Base-by-base conservation (phyloP, 2,797 vertebrate genomes). In the Malurus splendens region DNA sequence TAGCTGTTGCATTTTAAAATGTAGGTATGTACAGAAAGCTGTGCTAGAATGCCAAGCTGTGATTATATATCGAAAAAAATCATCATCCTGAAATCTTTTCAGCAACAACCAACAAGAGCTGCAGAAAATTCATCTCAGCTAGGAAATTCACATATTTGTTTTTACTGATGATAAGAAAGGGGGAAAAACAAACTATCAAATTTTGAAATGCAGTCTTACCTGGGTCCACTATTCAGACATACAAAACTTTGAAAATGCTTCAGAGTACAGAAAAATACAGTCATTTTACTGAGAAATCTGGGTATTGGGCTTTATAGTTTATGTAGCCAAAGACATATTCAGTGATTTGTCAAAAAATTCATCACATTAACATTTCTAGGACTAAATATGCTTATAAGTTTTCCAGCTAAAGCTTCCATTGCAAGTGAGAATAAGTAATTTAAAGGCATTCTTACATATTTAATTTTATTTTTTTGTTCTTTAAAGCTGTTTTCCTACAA, bases 281-380 rank as follows among this genome's bases (percentile, higher is more conserved):
- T 61, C 12, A 93, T 95, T 88, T 94, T 93, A 90, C 48, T 75
- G 32, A 89, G 48, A 82, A 89, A 93, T 68, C 36, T 77, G 27
- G 32, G n/a, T 39, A 60, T 20, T 90, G 28, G 30, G 24, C 33
- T 93, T 91, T 75, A 76, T 73, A 82, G 48, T 60, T 80, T 78
- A 66, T 39, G 59, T 30, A 85, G 64, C 42, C 88, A 86, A 75
- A 86, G 27, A 82, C 20, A 78, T 42, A 75, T 3, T 66, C 39
- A 78, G 20, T 32, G 24, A 88, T 33, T 64, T 57, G 15, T 68
- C 42, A 85, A 74, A 54, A 38, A 77, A 84, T 47, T 77, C 0
- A 61, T 50, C 47, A 90, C 16, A 70, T 30, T 42, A 52, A 9
- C 41, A 84, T 59, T 80, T 80, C 54, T 74, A 87, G 30, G 14